Evolutionary conservation across 2,888 invertebrate species (phyloP).

Genomic region (Orchesellides sinensis): DNA sequence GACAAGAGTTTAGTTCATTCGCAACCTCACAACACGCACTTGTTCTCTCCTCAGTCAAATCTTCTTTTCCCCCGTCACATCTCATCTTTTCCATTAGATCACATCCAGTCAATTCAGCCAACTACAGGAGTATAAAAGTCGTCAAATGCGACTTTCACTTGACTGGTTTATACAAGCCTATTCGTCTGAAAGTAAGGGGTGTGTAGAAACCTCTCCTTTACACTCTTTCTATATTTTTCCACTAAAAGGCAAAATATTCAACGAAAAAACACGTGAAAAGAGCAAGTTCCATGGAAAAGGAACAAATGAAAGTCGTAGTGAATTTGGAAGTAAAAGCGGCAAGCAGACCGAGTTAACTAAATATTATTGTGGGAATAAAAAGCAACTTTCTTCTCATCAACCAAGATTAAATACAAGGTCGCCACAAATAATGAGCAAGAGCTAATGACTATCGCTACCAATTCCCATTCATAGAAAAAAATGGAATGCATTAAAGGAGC

Average conservation of each 20-base stretch:
- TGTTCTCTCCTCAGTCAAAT: not conserved
- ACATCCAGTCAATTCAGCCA: slow-evolving; percentile 17
- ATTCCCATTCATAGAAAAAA: slow-evolving; percentile 11
- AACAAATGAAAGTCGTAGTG: not conserved
- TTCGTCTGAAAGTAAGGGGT: slow-evolving; percentile 19
- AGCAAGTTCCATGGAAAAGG: not conserved
- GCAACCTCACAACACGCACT: not conserved
- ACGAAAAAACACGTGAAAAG: not conserved
- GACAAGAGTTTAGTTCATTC: too few species aligned
- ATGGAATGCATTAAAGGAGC: slow-evolving; percentile 5
- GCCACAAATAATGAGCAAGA: slow-evolving; percentile 61
- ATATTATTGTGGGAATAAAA: slow-evolving; percentile 11
- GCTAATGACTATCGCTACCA: slow-evolving; percentile 60
- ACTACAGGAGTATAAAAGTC: slow-evolving; percentile 11
- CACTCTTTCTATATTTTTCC: slow-evolving; percentile 3
- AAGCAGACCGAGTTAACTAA: not conserved
- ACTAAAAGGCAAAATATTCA: slow-evolving; percentile 12
- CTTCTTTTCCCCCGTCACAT: slow-evolving; percentile 30
- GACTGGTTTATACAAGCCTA: slow-evolving; percentile 19
- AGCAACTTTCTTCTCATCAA: slow-evolving; percentile 27
- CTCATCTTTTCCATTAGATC: slow-evolving; percentile 50
- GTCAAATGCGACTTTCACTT: slow-evolving; percentile 25
- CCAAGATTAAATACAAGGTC: slow-evolving; percentile 58
- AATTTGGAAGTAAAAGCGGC: not conserved
- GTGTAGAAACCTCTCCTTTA: slow-evolving; percentile 16